Base-by-base conservation (phyloP, 2,113 vertebrate genomes). In the Rhabdomys dilectus region DNA sequence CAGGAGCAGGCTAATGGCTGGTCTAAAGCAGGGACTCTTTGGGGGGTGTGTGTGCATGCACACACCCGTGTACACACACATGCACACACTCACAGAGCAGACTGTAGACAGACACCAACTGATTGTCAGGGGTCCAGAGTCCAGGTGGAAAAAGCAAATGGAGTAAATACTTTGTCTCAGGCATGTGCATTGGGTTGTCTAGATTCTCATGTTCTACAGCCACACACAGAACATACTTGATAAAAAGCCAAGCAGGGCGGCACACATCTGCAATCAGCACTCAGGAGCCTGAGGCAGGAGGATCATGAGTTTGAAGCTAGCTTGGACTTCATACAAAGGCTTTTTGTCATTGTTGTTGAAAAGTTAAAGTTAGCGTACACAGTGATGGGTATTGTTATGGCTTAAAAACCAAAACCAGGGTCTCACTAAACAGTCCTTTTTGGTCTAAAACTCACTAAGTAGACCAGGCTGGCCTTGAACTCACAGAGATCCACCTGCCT, bases 151-250 rank as follows among this genome's bases (percentile, higher is more conserved):
- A 53, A 53, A 78, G 16, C 21, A 10, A 26, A 8, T 3, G 48
- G 36, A 16, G 87, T 62, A 42, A 45, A 42, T 17, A 16, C 21
- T 1, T 0, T 0, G 7, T 7, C 42, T 53, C 11, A 0, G 4
- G 22, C 0, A 1, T 2, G 2, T 12, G n/a, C 36, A 3, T 1
- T 29, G 31, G 2, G 4, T 70, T 24, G 56, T 42, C 78, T 60
- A 34, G 56, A 12, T 29, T 31, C 48, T 68, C 1, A 4, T 3
- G 11, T 22, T 66, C 66, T 13, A 7, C 7, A 11, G 22, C 53
- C 16, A n/a, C 87, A 34, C 42, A 22, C 17, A 60, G 24, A 73
- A 48, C 66, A 80, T 4, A 3, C 62, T 70, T 34, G n/a, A 31
- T 45, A 29, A 76, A 48, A 48, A 66, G 39, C 8, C 60, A 64